Conservation (phyloP, 2,113 vertebrate genomes). For the Alexandromys fortis region DNA sequence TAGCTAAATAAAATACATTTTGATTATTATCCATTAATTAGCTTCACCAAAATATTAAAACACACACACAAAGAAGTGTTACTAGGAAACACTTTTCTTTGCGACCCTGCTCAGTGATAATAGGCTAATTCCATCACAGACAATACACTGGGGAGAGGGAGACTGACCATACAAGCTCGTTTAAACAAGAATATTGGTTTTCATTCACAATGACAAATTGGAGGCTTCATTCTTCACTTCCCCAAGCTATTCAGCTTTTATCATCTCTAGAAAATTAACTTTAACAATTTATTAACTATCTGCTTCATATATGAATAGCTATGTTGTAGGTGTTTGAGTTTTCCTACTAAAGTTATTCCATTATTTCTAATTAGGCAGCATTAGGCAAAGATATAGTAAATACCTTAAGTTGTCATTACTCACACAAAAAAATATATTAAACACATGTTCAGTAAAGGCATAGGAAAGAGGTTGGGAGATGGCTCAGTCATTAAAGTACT, state of each 20-base stretch:
- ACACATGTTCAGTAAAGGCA: not conserved
- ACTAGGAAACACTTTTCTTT: not conserved
- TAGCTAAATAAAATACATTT: not conserved
- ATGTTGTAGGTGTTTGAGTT: not conserved
- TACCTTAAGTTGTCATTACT: constrained; percentile 14
- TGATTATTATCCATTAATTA: constrained; percentile 7
- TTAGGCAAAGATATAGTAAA: constrained; percentile 4
- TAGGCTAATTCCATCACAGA: not conserved
- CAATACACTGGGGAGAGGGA: not conserved
- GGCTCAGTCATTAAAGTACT: not conserved
- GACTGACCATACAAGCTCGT: not conserved
- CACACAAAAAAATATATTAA: not conserved
- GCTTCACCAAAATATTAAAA: not conserved
- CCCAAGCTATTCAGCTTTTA: not conserved
- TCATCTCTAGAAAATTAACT: constrained; percentile 26
- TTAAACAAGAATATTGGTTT: not conserved
- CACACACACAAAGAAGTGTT: not conserved
- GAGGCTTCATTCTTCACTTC: not conserved
- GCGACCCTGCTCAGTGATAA: not conserved
- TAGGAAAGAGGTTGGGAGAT: not conserved
- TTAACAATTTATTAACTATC: not conserved
- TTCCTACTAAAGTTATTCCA: constrained; percentile 7
- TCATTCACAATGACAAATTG: constrained; percentile 2
- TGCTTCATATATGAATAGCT: not conserved
- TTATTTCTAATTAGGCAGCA: constrained; percentile 26